phyloP scores from a whole-genome alignment of 2,113 vertebrate species.

The Phoenicopterus ruber region DNA sequence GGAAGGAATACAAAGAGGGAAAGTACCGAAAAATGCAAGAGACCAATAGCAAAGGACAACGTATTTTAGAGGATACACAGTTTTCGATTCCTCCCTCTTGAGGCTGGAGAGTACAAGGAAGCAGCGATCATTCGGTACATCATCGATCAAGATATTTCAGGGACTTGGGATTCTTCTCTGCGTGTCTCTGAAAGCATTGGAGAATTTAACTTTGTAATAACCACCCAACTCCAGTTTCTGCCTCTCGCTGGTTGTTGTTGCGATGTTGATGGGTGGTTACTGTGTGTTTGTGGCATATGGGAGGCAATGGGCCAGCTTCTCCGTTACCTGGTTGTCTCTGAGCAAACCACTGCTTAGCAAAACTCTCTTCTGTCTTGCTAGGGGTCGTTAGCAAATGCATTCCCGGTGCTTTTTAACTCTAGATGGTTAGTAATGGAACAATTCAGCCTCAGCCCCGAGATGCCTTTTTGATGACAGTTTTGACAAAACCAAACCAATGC shows the following conservation, averaged over 20 bases:
- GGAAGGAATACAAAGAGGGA: background rate
- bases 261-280: background rate
- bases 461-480: background rate
- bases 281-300: accelerated
- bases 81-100: background rate
- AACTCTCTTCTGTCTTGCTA: background rate
- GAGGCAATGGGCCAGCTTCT: background rate
- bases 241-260: background rate
- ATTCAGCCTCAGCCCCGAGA: background rate
- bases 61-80: background rate
- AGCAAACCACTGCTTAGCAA: background rate
- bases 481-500: background rate
- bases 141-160: background rate
- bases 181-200: background rate
- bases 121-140: accelerated
- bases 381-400: background rate
- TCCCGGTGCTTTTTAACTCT: background rate
- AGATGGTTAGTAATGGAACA: background rate
- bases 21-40: background rate
- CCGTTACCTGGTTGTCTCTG: background rate
- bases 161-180: background rate
- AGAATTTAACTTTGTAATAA: background rate
- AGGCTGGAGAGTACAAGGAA: background rate
- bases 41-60: background rate
- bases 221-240: background rate